Evolutionary conservation across 2,888 invertebrate species (phyloP), one percentile per base, ranked within the genome.

Genomic region (Heliconius aoede): DNA sequence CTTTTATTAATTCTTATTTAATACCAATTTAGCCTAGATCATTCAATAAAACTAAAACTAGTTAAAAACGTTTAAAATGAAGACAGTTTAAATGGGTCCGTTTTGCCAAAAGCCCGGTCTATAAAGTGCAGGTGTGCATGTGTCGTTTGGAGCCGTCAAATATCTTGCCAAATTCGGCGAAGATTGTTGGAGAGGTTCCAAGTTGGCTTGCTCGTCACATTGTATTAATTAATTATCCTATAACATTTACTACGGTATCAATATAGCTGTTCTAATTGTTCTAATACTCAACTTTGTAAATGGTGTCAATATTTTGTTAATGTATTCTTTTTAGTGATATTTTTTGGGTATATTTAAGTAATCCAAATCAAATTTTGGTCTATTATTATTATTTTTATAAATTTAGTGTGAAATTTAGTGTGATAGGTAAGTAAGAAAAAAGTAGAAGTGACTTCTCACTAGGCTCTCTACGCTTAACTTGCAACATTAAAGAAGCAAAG

Each of bases 121-220:
- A 73, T 65, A 68, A 74, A 67, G 69, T 72, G 87, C 89, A 88
- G 85, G 82, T 86, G 86, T 55, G 77, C 78, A 79, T 83, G 85
- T 87, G 90, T 90, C 90, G 91, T 87, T 90, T 91, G 90, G 85
- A 83, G 82, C 83, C 85, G 88, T 90, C 88, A 88, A 87, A 86
- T 82, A 84, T 88, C 91, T 91, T 91, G 93, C 93, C 93, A 93
- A 93, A 91, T 91, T 89, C 89, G 85, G 88, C 86, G 55, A 85
- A 87, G 86, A 84, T 79, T 88, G 87, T 93, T 94, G 93, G 94
- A 91, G 85, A 76, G 78, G 79, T 80, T 88, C 93, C 93, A 93
- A 93, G 82, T 92, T 93, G 92, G 93, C 92, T 88, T 87, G 86
- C 86, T 84, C 83, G 85, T 85, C 85, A 86, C 84, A 87, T 87